Evolutionary conservation across 1,140 invertebrate genomes (phyloP).

Genomic region (Agraylea sexmaculata): DNA sequence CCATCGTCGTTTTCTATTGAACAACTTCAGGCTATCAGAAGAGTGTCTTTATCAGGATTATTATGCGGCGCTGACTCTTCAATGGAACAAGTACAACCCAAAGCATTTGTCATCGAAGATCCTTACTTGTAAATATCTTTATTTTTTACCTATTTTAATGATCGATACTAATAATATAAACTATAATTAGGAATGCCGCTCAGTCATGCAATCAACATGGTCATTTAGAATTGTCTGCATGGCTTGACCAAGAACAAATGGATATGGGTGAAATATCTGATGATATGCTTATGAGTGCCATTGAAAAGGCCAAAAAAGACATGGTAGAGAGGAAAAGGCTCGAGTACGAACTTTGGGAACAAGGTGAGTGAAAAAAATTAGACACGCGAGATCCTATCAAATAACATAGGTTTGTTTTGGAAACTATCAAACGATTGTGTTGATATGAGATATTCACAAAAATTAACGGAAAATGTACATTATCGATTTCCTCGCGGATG

Average conservation of each 20-base stretch:
- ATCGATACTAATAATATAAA: neutral
- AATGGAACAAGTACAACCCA: slow-evolving; percentile 57
- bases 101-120: slow-evolving; percentile 80
- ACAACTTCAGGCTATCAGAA: slow-evolving; percentile 79
- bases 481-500: too few relatives aligned
- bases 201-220: slow-evolving; percentile 64
- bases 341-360: slow-evolving; percentile 64
- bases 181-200: slow-evolving; percentile 53
- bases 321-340: slow-evolving; percentile 56
- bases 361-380: slow-evolving; percentile 36
- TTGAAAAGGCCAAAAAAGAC: slow-evolving; percentile 63
- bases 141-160: too few relatives aligned
- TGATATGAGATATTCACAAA: too few relatives aligned
- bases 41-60: slow-evolving; percentile 67
- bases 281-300: slow-evolving; percentile 49
- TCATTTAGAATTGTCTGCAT: slow-evolving; percentile 49
- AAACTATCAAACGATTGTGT: too few relatives aligned
- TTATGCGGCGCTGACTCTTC: slow-evolving; percentile 71
- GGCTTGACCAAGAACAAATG: slow-evolving; percentile 45
- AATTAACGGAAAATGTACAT: too few relatives aligned
- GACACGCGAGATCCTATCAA: too few relatives aligned
- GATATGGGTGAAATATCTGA: slow-evolving; percentile 36
- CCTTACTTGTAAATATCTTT: slow-evolving; percentile 59
- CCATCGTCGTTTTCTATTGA: slow-evolving; percentile 70
- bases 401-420: too few relatives aligned